Conservation (phyloP, 2,888 invertebrate genomes). For the Heteromurus nitidus region DNA sequence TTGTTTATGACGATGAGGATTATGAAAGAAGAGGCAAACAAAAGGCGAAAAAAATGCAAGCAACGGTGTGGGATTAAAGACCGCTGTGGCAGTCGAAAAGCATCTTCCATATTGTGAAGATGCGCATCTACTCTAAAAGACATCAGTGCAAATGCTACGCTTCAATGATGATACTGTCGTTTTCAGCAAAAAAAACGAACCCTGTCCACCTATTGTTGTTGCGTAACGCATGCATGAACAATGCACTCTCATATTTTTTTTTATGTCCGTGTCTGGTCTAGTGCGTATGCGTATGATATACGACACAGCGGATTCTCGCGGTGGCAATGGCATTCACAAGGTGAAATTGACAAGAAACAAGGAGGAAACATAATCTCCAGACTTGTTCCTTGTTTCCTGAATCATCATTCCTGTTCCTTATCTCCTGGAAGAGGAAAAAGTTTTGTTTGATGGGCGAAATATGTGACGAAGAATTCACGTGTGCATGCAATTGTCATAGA, state of each 20-base stretch:
- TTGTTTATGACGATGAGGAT: slow-evolving; percentile 45
- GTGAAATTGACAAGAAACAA: slow-evolving; percentile 53
- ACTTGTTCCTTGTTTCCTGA: slow-evolving; percentile 52
- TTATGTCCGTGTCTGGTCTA: neutral
- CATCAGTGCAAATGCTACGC: slow-evolving; percentile 15
- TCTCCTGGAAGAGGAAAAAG: slow-evolving; percentile 1
- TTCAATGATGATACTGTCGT: neutral
- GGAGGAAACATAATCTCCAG: slow-evolving; percentile 50
- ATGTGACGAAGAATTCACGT: too few relatives aligned
- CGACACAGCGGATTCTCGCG: neutral
- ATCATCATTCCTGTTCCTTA: slow-evolving; percentile 48
- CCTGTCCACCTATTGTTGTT: slow-evolving; percentile 17
- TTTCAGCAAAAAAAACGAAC: neutral
- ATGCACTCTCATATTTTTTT: slow-evolving; percentile 7
- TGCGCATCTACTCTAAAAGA: slow-evolving; percentile 5
- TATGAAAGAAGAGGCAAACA: slow-evolving; percentile 15
- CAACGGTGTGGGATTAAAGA: too few relatives aligned
- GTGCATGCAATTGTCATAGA: too few relatives aligned
- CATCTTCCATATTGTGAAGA: slow-evolving; percentile 29
- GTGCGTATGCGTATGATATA: neutral
- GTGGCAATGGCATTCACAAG: slow-evolving; percentile 43
- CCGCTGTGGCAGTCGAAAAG: too few relatives aligned
- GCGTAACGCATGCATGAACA: slow-evolving; percentile 35
- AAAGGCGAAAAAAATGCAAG: slow-evolving; percentile 3
- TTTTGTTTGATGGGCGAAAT: neutral